Conservation (phyloP, 1,140 invertebrate genomes). For the Lethrus apterus region DNA sequence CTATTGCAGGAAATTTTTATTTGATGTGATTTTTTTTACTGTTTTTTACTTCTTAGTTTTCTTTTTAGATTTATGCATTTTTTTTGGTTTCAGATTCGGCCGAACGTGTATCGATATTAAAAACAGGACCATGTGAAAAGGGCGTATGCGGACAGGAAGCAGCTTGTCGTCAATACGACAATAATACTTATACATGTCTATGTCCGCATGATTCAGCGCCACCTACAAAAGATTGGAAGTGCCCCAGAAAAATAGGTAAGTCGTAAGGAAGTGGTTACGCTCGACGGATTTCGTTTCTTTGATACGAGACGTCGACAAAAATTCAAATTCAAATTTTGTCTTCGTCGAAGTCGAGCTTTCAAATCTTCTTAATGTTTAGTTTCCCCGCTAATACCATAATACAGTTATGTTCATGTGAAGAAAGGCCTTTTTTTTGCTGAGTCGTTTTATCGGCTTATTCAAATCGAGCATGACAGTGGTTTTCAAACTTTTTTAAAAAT, state of each 20-base stretch:
- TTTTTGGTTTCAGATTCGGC: constrained; percentile 22
- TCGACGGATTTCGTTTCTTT: background rate
- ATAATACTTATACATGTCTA: constrained; percentile 51
- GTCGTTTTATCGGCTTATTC: no score
- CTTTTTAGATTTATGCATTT: background rate
- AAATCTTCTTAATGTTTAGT: background rate
- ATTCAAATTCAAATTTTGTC: background rate
- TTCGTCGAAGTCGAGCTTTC: background rate
- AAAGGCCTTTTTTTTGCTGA: no score
- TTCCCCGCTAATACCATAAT: background rate
- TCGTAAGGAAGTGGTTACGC: background rate
- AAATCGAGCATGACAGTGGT: no score
- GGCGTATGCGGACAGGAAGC: constrained; percentile 54
- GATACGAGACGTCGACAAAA: background rate
- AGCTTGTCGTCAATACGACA: constrained; percentile 48
- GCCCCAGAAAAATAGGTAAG: constrained; percentile 52
- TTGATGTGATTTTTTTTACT: background rate
- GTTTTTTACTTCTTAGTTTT: no score
- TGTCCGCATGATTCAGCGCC: constrained; percentile 56
- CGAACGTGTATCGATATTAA: constrained; percentile 21
- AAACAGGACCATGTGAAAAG: constrained; percentile 42
- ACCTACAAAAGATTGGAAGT: constrained; percentile 54
- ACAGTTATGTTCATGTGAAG: no score
- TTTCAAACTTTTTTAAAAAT: no score
- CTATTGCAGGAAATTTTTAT: no score